Evolutionary conservation across 2,888 invertebrate species (phyloP).

Genomic region (Epinotia ramella): DNA sequence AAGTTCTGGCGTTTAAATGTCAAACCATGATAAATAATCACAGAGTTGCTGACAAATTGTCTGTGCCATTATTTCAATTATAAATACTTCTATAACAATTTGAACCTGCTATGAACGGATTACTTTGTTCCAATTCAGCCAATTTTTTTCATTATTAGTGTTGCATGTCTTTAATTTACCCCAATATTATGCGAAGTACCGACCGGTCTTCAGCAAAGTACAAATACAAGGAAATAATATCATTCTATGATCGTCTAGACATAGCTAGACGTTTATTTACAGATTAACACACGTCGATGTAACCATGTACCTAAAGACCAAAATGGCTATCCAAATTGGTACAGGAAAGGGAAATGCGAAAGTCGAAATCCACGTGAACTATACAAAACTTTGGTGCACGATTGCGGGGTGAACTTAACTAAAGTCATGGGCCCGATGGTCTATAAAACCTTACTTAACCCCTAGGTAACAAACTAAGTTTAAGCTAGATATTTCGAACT

Average conservation of each 20-base stretch:
- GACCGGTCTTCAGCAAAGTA: background rate
- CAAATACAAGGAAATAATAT: background rate
- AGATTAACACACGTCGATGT: background rate
- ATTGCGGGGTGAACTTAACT: slow-evolving; percentile 68
- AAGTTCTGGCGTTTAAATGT: background rate
- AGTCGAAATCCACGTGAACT: background rate
- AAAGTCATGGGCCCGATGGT: slow-evolving; percentile 84
- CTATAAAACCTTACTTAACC: slow-evolving; percentile 77
- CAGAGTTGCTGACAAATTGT: background rate
- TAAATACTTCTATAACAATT: background rate
- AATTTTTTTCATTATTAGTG: background rate
- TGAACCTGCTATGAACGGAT: background rate
- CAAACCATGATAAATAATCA: background rate
- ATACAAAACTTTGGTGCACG: slow-evolving; percentile 22
- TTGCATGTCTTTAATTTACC: background rate
- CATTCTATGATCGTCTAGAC: background rate
- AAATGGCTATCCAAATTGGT: background rate
- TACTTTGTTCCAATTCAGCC: background rate
- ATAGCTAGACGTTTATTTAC: background rate
- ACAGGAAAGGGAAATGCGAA: background rate
- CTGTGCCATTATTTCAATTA: background rate
- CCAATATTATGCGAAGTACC: background rate
- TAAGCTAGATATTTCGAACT: slow-evolving; percentile 80
- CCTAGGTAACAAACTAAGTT: slow-evolving; percentile 74
- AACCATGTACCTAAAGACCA: background rate